Base-by-base conservation (phyloP, 2,888 invertebrate genomes). In the Aporophyla nigra region DNA sequence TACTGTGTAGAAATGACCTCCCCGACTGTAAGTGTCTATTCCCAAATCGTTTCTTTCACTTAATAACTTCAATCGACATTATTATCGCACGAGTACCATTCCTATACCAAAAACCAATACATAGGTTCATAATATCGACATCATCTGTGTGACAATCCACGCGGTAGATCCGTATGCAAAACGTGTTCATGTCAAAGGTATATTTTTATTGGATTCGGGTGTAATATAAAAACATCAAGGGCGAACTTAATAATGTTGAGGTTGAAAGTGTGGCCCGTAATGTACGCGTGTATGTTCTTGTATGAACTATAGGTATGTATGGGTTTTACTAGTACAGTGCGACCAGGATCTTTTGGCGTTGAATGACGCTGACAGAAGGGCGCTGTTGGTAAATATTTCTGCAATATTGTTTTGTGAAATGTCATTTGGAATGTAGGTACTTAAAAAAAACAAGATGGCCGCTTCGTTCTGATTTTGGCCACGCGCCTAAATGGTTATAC, bases 141-240 rank as follows among this genome's bases (percentile, higher is more conserved):
- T 71, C 63, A 71, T 78, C 27, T 63, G 51, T 58, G 71, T 56
- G 73, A 65, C 76, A 76, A 78, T 78, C 65, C 70, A 63, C 71
- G 70, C 59, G 51, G 53, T 65, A 71, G 65, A 85, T 84, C 71
- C 74, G 53, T 69, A 83, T 88, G 86, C 86, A 83, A 79, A 84
- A 77, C 80, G 80, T 81, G 87, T 83, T 78, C 76, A 71, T 83
- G 80, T 88, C 89, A 89, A 89, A 90, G 89, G 86, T 84, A 84
- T 80, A 82, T 79, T 85, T 87, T 84, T 86, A 89, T 89, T 87
- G 82, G 86, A 86, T 89, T 86, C 74, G 75, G 66, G 66, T 67
- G 87, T 85, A 84, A 88, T 84, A 82, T 86, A 86, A 82, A 86
- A 88, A 88, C 80, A 84, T 88, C 87, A 87, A 87, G 86, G 80